Evolutionary conservation across 2,797 vertebrate species (phyloP).

Genomic region (Myotis myotis): DNA sequence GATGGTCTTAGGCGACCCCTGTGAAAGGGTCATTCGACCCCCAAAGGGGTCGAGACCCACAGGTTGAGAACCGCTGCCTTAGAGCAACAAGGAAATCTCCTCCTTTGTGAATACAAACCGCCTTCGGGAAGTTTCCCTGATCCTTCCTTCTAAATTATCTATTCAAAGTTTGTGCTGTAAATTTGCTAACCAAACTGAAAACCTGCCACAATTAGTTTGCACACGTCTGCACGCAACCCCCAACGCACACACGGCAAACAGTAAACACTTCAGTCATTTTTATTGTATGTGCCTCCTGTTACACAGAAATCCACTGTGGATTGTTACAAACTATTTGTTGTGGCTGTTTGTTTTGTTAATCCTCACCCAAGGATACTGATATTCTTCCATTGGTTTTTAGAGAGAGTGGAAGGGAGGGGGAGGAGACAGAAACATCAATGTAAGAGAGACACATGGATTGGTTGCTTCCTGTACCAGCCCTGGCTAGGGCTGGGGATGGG

Average conservation of each 20-base stretch:
- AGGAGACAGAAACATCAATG: too few relatives aligned
- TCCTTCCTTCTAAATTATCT: neutral
- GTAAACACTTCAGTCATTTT: neutral
- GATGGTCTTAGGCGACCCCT: too few relatives aligned
- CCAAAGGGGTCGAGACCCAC: too few relatives aligned
- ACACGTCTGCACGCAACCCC: neutral
- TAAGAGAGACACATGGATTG: too few relatives aligned
- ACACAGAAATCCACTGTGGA: neutral
- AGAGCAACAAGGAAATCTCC: neutral
- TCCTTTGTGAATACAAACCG: neutral
- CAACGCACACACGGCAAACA: neutral
- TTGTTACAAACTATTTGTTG: neutral
- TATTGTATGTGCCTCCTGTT: neutral
- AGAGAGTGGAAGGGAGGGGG: too few relatives aligned
- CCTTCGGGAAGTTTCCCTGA: neutral
- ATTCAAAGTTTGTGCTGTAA: neutral
- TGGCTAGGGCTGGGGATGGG: too few relatives aligned
- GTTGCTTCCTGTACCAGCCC: too few relatives aligned
- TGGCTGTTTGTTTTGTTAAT: too few relatives aligned
- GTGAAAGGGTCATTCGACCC: too few relatives aligned
- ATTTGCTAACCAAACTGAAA: neutral
- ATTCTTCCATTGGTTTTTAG: too few relatives aligned
- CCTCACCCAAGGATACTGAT: too few relatives aligned
- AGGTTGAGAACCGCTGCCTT: neutral
- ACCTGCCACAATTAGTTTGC: neutral